A percentile compares a stretch with the other conserved stretches of the same genome.
Conservation (phyloP, 2,797 vertebrate species). For the Acanthurus tractus region DNA sequence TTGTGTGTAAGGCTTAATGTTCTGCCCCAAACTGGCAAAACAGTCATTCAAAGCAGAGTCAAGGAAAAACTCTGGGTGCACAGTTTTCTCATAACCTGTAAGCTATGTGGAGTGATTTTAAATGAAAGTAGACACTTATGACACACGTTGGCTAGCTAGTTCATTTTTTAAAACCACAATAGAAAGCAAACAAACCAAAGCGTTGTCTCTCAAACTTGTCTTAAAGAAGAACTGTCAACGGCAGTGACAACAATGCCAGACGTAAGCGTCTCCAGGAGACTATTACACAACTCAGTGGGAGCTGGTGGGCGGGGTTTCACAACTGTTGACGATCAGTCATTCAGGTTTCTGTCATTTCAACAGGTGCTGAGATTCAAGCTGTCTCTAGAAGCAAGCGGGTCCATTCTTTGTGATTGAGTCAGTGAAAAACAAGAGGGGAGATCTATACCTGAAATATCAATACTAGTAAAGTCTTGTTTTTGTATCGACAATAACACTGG, state of each 20-base stretch:
- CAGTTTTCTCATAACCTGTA: too few relatives aligned
- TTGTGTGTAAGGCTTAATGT: not conserved
- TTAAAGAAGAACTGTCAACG: not conserved
- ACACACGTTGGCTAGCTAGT: too few relatives aligned
- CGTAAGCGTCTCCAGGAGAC: not conserved
- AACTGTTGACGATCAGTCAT: slow-evolving; percentile 9
- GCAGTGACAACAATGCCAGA: not conserved
- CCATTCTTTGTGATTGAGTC: too few relatives aligned
- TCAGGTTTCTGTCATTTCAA: slow-evolving; percentile 2
- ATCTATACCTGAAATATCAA: too few relatives aligned
- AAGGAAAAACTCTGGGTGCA: not conserved
- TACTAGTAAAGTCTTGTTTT: slow-evolving; percentile 14
- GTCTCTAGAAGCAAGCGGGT: not conserved
- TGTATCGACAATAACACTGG: not conserved
- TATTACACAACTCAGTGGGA: not conserved
- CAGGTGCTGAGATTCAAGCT: slow-evolving; percentile 22
- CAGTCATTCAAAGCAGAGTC: not conserved
- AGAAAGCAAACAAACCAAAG: not conserved
- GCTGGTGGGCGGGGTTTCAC: not conserved
- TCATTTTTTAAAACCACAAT: not conserved
- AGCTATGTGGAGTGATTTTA: too few relatives aligned
- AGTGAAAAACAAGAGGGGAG: too few relatives aligned
- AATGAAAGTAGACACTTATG: too few relatives aligned
- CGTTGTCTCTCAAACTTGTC: too few relatives aligned
- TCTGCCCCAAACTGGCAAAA: not conserved